Evolutionary conservation across 2,888 invertebrate species (phyloP), one percentile per base, ranked within the genome.

Genomic region (Habrosyne pyritoides): DNA sequence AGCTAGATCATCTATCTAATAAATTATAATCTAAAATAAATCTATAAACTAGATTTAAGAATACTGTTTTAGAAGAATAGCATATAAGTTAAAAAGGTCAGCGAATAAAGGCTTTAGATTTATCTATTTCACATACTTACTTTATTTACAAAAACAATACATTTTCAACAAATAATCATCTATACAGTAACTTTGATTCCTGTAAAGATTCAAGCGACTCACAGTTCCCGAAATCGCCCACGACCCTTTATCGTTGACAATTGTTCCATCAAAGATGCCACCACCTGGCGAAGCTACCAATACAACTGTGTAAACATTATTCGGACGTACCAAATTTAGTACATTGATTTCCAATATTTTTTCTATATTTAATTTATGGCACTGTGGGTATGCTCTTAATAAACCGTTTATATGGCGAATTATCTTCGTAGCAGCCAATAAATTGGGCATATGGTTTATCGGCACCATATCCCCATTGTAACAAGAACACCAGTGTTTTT

Each of bases 401-500:
- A 95, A 85, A 0, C 80, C 66, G 75, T 97, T 97, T 10, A 97
- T 92, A 62, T 94, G 84, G 12, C 84, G 71, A 0, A 97, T 89
- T 18, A 96, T 81, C 63, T 93, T 94, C 0, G 87, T 74, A 0
- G 95, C 95, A 0, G 94, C 94, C 51, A 92, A 83, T 21, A 84
- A 72, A 0, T 95, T 94, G 2, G 77, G 67, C 0, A 80, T 69
- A 67, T 94, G 93, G 36, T 93, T 89, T 0, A 87, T 82, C 0
- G 91, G 78, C 7, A 96, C 73, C 54, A 93, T 89, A 42, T 87
- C 81, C 5, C 76, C 67, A 93, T 90, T 78, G 94, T 95, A 95
- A 66, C 98, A 98, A 8, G 96, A 95, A 81, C 98, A 98, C 96
- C 96, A 98, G 78, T 97, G 96, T 14, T 95, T 94, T 0, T 94